A percentile compares a stretch with the other conserved stretches of the same genome.
Evolutionary conservation across 2,113 vertebrate species (phyloP).

Genomic region (Pelusios castaneus): DNA sequence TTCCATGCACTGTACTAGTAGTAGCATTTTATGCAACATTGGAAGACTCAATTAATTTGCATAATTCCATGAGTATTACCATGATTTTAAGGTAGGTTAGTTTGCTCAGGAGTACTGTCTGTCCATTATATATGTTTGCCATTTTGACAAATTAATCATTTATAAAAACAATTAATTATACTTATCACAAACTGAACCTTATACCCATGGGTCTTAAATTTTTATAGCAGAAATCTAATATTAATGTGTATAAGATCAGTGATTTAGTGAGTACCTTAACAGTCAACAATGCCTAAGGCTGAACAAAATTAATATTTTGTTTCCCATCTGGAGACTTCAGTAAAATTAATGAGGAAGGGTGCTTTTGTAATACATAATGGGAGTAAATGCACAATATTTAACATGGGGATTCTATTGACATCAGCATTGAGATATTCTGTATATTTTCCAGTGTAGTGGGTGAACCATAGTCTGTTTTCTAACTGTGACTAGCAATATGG

Average conservation of each 20-base stretch:
- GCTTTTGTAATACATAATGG: conserved; percentile 88
- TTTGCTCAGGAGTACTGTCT: conserved; percentile 84
- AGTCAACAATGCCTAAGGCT: conserved; percentile 93
- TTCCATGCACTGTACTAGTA: conserved; percentile 97
- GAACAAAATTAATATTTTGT: conserved; percentile 99
- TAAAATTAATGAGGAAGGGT: conserved; percentile 98
- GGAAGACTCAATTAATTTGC: conserved; percentile 99
- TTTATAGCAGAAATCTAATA: conserved; percentile 89
- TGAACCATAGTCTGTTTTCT: conserved; percentile 69
- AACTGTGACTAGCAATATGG: conserved; percentile 65
- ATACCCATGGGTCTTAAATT: conserved; percentile 88
- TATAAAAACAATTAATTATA: conserved; percentile 98
- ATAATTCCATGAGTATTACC: conserved; percentile 97
- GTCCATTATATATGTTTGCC: conserved; percentile 83
- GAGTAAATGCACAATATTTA: conserved; percentile 88
- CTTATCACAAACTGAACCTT: conserved; percentile 97
- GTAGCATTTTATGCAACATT: conserved; percentile 99
- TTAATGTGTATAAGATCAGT: conserved; percentile 90
- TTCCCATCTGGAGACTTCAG: conserved; percentile 99
- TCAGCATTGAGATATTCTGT: conserved; percentile 78
- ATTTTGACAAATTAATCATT: conserved; percentile 97
- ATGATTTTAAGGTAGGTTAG: conserved; percentile 94
- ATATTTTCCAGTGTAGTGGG: conserved; percentile 62
- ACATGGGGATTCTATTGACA: conserved; percentile 80
- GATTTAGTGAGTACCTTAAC: conserved; percentile 97